These are phyloP conservation scores for Hedychridium roseum DNA, from an alignment of 2,888 invertebrate genomes.

Conservation along the genomic window DNA sequence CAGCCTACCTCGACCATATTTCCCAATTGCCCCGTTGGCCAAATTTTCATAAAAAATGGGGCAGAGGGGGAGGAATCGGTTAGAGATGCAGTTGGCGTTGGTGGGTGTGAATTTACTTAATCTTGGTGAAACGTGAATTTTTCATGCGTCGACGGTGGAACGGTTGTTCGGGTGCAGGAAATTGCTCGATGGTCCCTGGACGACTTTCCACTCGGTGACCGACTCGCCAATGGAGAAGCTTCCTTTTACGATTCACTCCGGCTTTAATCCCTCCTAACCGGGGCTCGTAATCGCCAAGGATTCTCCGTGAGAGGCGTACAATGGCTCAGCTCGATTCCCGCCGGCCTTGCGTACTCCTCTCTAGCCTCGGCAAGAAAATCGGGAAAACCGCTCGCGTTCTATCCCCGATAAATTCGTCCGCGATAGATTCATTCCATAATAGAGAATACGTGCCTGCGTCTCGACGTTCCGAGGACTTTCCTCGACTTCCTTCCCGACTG, in stretches of 20 bases:
- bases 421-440: too few relatives aligned
- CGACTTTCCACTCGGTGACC: background rate
- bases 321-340: slow-evolving; percentile 19
- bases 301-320: slow-evolving; percentile 28
- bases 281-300: slow-evolving; percentile 36
- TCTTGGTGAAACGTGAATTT: slow-evolving; percentile 29
- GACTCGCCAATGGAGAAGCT: slow-evolving; percentile 14
- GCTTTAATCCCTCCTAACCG: slow-evolving; percentile 43
- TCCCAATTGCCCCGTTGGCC: too few relatives aligned
- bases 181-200: slow-evolving; percentile 8
- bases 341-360: too few relatives aligned
- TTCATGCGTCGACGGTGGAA: slow-evolving; percentile 25
- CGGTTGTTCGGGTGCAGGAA: slow-evolving; percentile 8
- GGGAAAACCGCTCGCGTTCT: background rate
- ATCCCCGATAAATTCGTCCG: too few relatives aligned
- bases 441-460: too few relatives aligned
- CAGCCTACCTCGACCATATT: too few relatives aligned
- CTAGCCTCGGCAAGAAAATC: too few relatives aligned
- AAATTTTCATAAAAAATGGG: background rate
- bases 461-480: too few relatives aligned
- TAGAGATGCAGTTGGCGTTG: too few relatives aligned
- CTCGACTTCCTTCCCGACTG: background rate
- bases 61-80: background rate
- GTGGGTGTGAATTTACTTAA: slow-evolving; percentile 9
- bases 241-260: slow-evolving; percentile 41